Evolutionary conservation across 2,113 vertebrate genomes (phyloP), one percentile per base, ranked within the genome.

Genomic region (Pseudorhombus dupliciocellatus): DNA sequence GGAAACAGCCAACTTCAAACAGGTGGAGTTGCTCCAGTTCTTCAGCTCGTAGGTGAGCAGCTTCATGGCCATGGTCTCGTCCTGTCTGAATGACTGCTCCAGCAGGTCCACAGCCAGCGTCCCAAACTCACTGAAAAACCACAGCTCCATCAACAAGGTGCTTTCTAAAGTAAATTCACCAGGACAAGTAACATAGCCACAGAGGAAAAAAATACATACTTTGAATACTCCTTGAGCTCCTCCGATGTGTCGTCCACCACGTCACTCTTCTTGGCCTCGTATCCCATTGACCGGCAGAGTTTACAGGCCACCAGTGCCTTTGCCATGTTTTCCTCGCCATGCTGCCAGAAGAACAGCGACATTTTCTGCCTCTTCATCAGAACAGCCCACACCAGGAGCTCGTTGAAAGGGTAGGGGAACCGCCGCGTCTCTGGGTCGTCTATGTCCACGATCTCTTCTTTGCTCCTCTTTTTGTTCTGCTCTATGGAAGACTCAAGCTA

Each of bases 41-140:
- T 98, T 99, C 24, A 99, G 93, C 82, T 99, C 97, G 1, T 99
- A 99, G 5, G 97, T 99, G 54, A 99, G 93, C 79, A 99, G 94
- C 85, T 99, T 99, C 98, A 99, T 99, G 70, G 98, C 95, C 98
- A 99, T 99, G 0, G 96, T 98, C 93, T 99, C 98, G 73, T 99
- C 97, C 78, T 99, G 97, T 73, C 96, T 94, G 90, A 99, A 99
- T 2, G 98, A 98, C 65, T 99, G 95, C 85, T 99, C 98, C 65
- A 99, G 73, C 62, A 99, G 91, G 79, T 99, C 98, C 83, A 99
- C 96, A 1, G 98, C 98, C 52, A 99, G 81, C 0, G 96, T 96
- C 31, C 97, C 97, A 87, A 99, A 99, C 88, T 99, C 98, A 20
- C 98, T 99, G 79, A 24, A 83, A 66, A n/a, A 59, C 57, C 58